These are phyloP conservation scores for Taenioides sp. DNA, from an alignment of 2,797 vertebrate species.

Conservation along the genomic window DNA sequence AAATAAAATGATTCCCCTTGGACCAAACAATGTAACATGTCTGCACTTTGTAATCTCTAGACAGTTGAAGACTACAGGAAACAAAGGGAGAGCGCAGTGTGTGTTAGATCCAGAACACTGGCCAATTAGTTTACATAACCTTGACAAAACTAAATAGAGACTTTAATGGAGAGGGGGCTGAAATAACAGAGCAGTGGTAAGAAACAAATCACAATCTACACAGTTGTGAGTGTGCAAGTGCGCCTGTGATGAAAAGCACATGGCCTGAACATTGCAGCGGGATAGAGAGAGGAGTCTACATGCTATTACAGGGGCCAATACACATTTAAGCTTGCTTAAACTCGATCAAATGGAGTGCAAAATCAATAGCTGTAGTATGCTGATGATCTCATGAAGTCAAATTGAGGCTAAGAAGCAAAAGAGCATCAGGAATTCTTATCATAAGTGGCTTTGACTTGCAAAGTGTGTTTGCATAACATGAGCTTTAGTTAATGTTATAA, in stretches of 20 bases:
- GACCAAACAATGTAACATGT: constrained; percentile 5
- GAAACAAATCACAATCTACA: constrained; percentile 17
- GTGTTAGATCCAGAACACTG: constrained; percentile 40
- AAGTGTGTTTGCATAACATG: constrained; percentile 76
- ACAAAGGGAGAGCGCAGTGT: constrained; percentile 40
- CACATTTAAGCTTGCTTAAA: constrained; percentile 48
- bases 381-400: constrained; percentile 63
- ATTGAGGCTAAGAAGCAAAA: constrained; percentile 46
- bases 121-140: constrained; percentile 53
- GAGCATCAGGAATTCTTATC: constrained; percentile 55
- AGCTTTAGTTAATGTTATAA: constrained; percentile 76
- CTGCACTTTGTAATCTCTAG: constrained; percentile 34
- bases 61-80: constrained; percentile 41
- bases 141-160: constrained; percentile 29
- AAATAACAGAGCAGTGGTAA: constrained; percentile 26
- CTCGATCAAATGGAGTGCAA: constrained; percentile 59
- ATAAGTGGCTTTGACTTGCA: constrained; percentile 72
- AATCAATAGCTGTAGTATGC: constrained; percentile 64
- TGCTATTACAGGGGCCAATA: constrained; percentile 37
- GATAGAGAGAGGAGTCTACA: constrained; percentile 18
- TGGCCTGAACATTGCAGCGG: constrained; percentile 8
- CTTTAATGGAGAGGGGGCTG: constrained; percentile 26
- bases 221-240: constrained; percentile 17
- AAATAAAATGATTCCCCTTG: constrained; percentile 4
- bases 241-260: constrained; percentile 26